Evolutionary conservation across 2,888 invertebrate genomes (phyloP).

Genomic region (Boloria euphrosyne): DNA sequence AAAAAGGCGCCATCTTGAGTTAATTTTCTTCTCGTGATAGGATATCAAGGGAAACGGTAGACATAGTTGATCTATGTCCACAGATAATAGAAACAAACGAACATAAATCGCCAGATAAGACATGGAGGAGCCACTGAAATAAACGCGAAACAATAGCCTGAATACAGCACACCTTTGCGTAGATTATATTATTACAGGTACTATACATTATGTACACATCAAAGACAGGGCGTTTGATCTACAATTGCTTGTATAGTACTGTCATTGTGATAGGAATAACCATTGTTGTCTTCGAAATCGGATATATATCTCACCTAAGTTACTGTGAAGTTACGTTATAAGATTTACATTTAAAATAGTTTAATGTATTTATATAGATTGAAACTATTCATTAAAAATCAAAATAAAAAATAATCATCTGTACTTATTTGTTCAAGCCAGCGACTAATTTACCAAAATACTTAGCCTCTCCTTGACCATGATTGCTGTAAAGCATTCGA

Average conservation of each 20-base stretch:
- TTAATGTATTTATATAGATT: too few species aligned
- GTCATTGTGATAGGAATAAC: slow-evolving; percentile 2
- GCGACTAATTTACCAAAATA: too few species aligned
- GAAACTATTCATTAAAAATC: too few species aligned
- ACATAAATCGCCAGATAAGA: slow-evolving; percentile 6
- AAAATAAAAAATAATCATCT: too few species aligned
- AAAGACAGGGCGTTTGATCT: slow-evolving; percentile 1
- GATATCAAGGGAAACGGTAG: not conserved
- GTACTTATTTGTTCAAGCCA: too few species aligned
- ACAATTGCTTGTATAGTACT: slow-evolving; percentile 5
- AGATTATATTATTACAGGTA: not conserved
- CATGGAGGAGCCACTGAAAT: not conserved
- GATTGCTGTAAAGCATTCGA: too few species aligned
- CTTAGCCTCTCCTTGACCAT: too few species aligned
- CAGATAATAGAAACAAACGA: not conserved
- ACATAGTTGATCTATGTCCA: not conserved
- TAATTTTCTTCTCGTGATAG: too few species aligned
- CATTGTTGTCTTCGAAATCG: not conserved
- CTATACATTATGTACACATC: not conserved
- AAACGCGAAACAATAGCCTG: slow-evolving; percentile 11
- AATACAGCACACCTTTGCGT: slow-evolving; percentile 2
- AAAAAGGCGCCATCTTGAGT: too few species aligned
- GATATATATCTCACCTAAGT: too few species aligned
- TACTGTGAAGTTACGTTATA: too few species aligned
- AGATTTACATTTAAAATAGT: too few species aligned